These are phyloP conservation scores for Thoracochromis brauschi DNA, from an alignment of 2,113 vertebrate genomes.

Conservation along the genomic window DNA sequence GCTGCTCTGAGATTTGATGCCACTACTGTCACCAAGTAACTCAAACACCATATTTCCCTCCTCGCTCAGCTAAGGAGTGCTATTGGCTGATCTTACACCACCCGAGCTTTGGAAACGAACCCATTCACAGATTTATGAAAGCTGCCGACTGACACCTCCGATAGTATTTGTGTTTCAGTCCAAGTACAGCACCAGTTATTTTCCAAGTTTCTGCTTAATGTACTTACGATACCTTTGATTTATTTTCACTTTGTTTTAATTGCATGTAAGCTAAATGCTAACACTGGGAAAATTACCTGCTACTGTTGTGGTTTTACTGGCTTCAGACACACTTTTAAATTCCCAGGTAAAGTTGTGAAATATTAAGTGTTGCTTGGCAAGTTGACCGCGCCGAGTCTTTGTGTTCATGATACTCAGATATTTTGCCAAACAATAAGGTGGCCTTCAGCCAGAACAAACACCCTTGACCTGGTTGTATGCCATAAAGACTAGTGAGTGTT, in stretches of 20 bases:
- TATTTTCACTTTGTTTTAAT: neutral
- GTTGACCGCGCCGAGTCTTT: neutral
- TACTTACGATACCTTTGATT: accelerated
- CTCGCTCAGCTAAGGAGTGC: neutral
- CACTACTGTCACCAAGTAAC: conserved; percentile 26
- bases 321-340: neutral
- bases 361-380: neutral
- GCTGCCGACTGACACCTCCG: neutral
- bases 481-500: neutral
- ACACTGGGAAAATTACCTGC: neutral
- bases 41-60: conserved; percentile 20
- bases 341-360: neutral
- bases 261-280: neutral
- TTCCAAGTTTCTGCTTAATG: neutral
- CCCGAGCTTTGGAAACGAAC: neutral
- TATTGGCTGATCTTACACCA: neutral
- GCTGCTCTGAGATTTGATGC: conserved; percentile 2
- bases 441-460: neutral
- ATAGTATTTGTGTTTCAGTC: neutral
- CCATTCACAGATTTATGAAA: neutral
- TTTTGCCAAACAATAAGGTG: neutral
- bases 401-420: neutral
- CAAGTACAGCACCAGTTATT: neutral
- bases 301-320: neutral
- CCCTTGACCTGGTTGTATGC: neutral